phyloP scores from a whole-genome alignment of 2,797 vertebrate species.

The Phalloptychus januarius region DNA sequence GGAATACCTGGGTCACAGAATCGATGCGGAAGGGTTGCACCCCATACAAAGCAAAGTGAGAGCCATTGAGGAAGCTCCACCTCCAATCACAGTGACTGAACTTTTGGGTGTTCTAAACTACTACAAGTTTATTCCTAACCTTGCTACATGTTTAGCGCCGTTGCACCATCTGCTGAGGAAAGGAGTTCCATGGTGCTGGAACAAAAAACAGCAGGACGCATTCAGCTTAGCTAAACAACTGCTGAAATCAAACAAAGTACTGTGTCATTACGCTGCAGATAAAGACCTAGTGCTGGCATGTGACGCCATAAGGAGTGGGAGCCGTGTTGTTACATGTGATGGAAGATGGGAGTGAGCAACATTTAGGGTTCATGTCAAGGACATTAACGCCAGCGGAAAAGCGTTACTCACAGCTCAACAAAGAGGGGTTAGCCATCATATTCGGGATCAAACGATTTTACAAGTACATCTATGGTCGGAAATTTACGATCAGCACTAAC shows the following conservation, averaged over 20 bases:
- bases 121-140: slow-evolving; percentile 11
- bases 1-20: neutral
- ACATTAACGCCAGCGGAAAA: neutral
- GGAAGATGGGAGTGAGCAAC: neutral
- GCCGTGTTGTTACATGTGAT: neutral
- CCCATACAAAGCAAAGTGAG: neutral
- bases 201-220: neutral
- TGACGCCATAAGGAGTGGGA: neutral
- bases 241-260: neutral
- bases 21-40: neutral
- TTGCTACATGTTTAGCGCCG: neutral
- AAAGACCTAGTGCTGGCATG: slow-evolving; percentile 19
- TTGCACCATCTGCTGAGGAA: neutral
- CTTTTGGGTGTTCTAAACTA: neutral
- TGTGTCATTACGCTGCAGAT: neutral
- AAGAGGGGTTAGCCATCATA: slow-evolving; percentile 5
- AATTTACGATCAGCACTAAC: slow-evolving; percentile 12
- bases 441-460: slow-evolving; percentile 31
- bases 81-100: neutral
- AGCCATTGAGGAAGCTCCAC: neutral
- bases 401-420: slow-evolving; percentile 5
- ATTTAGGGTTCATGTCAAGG: slow-evolving; percentile 16
- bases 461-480: slow-evolving; percentile 23
- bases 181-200: neutral
- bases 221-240: neutral